Conservation (phyloP, 2,113 vertebrate genomes). For the Vireo altiloquus region DNA sequence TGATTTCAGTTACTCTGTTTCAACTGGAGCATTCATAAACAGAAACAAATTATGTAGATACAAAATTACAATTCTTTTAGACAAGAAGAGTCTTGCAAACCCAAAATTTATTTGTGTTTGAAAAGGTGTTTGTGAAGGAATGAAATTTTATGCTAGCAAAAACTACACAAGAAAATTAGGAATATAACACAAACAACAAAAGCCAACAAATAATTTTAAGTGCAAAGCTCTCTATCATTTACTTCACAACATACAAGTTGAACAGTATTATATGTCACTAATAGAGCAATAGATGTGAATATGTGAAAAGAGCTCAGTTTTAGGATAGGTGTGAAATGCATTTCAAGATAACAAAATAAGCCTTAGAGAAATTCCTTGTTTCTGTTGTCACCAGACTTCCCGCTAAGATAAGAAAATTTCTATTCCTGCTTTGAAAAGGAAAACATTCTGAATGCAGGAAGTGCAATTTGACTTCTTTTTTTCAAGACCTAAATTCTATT, state of each 20-base stretch:
- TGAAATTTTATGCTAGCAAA: not conserved
- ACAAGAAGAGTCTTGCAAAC: not conserved
- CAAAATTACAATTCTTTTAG: not conserved
- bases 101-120: not conserved
- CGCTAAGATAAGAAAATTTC: not conserved
- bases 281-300: not conserved
- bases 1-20: not conserved
- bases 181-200: not conserved
- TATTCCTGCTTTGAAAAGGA: not conserved
- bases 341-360: not conserved
- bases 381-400: not conserved
- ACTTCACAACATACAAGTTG: not conserved
- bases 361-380: not conserved
- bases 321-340: not conserved
- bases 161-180: not conserved
- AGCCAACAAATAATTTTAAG: not conserved
- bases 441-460: not conserved
- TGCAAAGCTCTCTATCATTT: not conserved
- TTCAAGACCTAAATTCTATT: not conserved
- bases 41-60: not conserved
- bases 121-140: not conserved
- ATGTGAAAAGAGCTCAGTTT: not conserved
- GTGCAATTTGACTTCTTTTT: not conserved
- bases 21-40: not conserved
- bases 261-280: not conserved